These are phyloP conservation scores for Hyposmocoma kahamanoa DNA, from an alignment of 1,140 invertebrate species.

Conservation along the genomic window DNA sequence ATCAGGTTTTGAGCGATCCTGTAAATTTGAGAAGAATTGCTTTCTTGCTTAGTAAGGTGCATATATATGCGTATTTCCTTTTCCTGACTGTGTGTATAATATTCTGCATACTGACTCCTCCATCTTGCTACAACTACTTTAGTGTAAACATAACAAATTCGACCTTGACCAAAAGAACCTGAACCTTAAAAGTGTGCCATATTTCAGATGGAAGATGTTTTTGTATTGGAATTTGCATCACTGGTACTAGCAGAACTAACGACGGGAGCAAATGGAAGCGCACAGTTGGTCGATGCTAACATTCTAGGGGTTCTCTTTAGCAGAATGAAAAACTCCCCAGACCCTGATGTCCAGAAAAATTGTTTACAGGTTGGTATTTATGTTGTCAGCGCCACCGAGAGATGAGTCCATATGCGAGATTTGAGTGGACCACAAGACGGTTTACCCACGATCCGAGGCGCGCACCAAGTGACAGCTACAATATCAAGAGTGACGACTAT, in stretches of 20 bases:
- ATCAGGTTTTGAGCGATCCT: constrained; percentile 41
- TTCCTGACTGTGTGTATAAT: too few relatives aligned
- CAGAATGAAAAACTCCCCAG: constrained; percentile 57
- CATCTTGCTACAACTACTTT: too few relatives aligned
- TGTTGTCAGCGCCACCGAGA: too few relatives aligned
- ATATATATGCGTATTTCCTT: neutral
- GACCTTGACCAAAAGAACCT: too few relatives aligned
- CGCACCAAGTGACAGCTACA: too few relatives aligned
- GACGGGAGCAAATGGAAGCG: constrained; percentile 51
- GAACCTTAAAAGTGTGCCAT: too few relatives aligned
- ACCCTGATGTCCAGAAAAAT: constrained; percentile 64
- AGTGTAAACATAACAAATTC: too few relatives aligned
- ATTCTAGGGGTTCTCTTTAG: constrained; percentile 45
- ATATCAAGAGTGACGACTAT: too few relatives aligned
- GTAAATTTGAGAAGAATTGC: constrained; percentile 52
- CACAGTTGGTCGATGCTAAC: constrained; percentile 53
- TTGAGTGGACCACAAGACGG: too few relatives aligned
- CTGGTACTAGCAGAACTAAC: constrained; percentile 53
- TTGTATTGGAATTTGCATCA: constrained; percentile 57
- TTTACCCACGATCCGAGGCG: too few relatives aligned
- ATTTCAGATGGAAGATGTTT: constrained; percentile 55
- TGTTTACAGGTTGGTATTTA: constrained; percentile 53
- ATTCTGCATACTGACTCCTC: too few relatives aligned
- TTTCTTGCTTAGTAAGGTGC: constrained; percentile 52
- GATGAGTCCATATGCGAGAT: too few relatives aligned